phyloP scores from a whole-genome alignment of 2,113 vertebrate genomes.

The Thamnaconus septentrionalis region DNA sequence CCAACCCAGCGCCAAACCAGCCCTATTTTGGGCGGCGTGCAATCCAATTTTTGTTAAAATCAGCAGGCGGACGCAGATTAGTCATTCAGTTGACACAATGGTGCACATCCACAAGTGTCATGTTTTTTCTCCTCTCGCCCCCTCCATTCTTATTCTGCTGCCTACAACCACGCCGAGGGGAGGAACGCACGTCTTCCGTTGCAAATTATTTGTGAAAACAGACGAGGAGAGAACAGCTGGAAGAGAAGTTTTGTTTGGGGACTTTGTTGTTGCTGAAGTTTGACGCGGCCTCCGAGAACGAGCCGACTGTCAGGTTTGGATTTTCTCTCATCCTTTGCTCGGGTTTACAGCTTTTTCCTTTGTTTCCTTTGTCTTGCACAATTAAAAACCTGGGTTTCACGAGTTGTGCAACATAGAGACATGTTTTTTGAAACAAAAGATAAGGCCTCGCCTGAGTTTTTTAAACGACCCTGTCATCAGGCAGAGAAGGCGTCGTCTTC shows the following conservation, averaged over 20 bases:
- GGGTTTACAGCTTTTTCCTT: background rate
- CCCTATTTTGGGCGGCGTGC: slow-evolving; percentile 40
- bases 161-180: slow-evolving; percentile 28
- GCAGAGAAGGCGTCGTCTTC: no score
- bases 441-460: no score
- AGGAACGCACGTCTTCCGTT: slow-evolving; percentile 20
- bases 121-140: slow-evolving; percentile 30
- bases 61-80: slow-evolving; percentile 66
- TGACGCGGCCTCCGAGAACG: background rate
- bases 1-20: slow-evolving; percentile 25
- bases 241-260: slow-evolving; percentile 30
- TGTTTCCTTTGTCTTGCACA: background rate
- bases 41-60: slow-evolving; percentile 49
- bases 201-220: slow-evolving; percentile 4
- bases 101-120: slow-evolving; percentile 50
- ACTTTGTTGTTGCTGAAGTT: slow-evolving; percentile 11
- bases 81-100: slow-evolving; percentile 58
- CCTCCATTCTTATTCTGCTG: slow-evolving; percentile 40
- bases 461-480: no score
- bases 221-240: slow-evolving; percentile 37
- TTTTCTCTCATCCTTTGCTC: background rate
- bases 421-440: no score
- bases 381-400: no score
- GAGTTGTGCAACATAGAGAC: no score
- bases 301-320: background rate